A percentile compares a stretch with the other conserved stretches of the same genome.
Conservation (phyloP, 2,797 vertebrate genomes). For the Manis pentadactyla region DNA sequence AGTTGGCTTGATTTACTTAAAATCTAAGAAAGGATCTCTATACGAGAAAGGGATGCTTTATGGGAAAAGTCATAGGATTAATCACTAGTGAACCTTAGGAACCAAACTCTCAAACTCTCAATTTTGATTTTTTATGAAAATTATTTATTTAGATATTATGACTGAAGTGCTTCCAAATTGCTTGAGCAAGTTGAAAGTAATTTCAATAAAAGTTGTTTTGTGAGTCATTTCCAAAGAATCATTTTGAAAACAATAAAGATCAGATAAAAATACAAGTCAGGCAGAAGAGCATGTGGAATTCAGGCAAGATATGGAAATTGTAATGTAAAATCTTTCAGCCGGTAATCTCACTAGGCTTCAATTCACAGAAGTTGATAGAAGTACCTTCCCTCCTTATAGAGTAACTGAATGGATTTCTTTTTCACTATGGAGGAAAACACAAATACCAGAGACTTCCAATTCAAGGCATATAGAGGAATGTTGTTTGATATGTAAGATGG, state of each 20-base stretch:
- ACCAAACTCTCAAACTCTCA: not conserved
- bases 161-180: not conserved
- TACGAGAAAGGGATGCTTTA: not conserved
- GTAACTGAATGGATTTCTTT: not conserved
- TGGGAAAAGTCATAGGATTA: not conserved
- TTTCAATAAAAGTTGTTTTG: constrained; percentile 8
- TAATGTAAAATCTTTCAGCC: constrained; percentile 44
- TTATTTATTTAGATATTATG: not conserved
- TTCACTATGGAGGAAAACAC: not conserved
- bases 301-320: not conserved
- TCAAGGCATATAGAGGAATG: not conserved
- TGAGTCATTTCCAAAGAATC: not conserved
- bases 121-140: constrained; percentile 29
- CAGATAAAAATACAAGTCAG: constrained; percentile 25
- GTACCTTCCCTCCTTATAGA: not conserved
- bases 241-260: not conserved
- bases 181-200: not conserved
- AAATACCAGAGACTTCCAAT: not conserved
- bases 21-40: not conserved
- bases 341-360: constrained; percentile 9
- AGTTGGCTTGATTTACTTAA: not conserved
- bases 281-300: not conserved
- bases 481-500: not conserved
- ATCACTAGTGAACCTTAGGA: not conserved
- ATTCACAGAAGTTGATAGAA: not conserved